Conservation (phyloP, 2,797 vertebrate genomes). For the Hapalemur alaotrensis region DNA sequence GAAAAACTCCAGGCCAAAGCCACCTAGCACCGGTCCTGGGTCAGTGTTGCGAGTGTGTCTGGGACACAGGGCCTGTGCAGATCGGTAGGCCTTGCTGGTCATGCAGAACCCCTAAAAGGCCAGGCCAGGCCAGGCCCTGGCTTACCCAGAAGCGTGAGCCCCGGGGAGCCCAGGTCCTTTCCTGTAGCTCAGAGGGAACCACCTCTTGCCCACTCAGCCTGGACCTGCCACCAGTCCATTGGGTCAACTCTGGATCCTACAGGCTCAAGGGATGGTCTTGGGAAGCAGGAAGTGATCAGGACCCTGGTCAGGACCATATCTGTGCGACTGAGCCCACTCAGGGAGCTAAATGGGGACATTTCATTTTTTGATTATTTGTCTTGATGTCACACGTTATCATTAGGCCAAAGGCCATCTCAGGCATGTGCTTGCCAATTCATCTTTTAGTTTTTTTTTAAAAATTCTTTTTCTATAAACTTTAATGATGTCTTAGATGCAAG, state of each 20-base stretch:
- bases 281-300: not conserved
- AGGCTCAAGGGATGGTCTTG: not conserved
- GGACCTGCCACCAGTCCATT: not conserved
- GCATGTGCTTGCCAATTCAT: not conserved
- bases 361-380: not conserved
- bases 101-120: not conserved
- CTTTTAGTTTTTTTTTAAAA: not conserved
- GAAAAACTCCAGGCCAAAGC: conserved; percentile 41
- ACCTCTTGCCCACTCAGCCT: not conserved
- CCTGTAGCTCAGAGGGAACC: not conserved
- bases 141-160: not conserved
- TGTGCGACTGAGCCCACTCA: not conserved
- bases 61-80: not conserved
- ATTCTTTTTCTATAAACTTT: not conserved
- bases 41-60: not conserved
- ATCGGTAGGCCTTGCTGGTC: not conserved
- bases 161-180: not conserved
- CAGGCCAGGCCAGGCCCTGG: not conserved
- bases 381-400: not conserved
- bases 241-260: not conserved
- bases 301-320: not conserved
- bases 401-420: not conserved
- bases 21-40: conserved; percentile 14
- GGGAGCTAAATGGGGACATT: not conserved
- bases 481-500: not conserved